Conservation (phyloP, 2,797 vertebrate genomes). For the Gymnoscopelus braueri region DNA sequence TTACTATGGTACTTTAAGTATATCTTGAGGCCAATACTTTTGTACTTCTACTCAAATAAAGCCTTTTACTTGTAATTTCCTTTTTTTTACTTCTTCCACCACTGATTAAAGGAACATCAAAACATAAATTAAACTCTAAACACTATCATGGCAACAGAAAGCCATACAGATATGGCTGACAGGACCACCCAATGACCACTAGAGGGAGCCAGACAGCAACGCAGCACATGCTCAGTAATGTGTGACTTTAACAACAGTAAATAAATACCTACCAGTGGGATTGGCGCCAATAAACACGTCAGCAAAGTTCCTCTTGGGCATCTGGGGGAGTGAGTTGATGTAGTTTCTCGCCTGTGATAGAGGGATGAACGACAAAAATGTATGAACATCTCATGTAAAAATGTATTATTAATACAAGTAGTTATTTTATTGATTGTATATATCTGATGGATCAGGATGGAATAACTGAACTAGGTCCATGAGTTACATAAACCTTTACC, state of each 20-base stretch:
- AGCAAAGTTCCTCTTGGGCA: conserved; percentile 98
- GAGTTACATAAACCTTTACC: too few relatives aligned
- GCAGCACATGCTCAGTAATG: background rate
- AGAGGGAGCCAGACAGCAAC: conserved; percentile 51
- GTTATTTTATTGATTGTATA: background rate
- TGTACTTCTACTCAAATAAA: too few relatives aligned
- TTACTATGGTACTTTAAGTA: too few relatives aligned
- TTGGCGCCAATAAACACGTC: conserved; percentile 98
- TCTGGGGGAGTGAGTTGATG: conserved; percentile 93
- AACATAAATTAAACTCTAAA: too few relatives aligned
- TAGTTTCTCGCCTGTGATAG: conserved; percentile 93
- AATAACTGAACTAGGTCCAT: too few relatives aligned
- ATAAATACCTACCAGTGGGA: conserved; percentile 86
- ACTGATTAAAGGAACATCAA: too few relatives aligned
- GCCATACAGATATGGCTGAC: too few relatives aligned
- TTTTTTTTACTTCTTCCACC: too few relatives aligned
- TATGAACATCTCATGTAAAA: background rate
- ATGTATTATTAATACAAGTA: too few relatives aligned
- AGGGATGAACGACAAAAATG: conserved; percentile 29
- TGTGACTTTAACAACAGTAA: background rate
- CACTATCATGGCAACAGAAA: too few relatives aligned
- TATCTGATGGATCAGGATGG: background rate
- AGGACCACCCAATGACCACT: conserved; percentile 29
- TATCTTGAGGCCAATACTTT: too few relatives aligned
- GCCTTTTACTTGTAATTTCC: too few relatives aligned